Conservation (phyloP, 2,113 vertebrate species). For the Xerus inauris region DNA sequence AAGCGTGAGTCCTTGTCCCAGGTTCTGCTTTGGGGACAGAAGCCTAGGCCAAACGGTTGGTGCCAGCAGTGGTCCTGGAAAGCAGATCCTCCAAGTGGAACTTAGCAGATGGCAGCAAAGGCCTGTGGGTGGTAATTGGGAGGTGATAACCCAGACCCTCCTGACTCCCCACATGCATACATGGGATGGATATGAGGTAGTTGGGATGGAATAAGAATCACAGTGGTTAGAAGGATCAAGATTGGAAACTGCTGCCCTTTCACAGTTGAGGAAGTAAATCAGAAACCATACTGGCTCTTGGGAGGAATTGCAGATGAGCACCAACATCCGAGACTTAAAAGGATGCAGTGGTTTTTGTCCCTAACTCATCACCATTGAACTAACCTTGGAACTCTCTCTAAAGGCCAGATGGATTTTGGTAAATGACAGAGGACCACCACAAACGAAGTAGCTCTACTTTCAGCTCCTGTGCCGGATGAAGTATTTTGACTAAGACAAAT, state of each 20-base stretch:
- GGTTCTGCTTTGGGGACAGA: background rate
- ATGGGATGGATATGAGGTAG: background rate
- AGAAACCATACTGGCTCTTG: background rate
- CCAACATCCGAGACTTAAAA: background rate
- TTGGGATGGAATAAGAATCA: background rate
- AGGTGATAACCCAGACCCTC: background rate
- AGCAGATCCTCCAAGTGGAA: background rate
- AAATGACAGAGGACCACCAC: background rate
- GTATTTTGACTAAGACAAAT: background rate
- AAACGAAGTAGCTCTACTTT: background rate
- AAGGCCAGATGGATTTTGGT: background rate
- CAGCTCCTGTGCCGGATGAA: background rate
- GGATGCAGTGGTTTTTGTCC: background rate
- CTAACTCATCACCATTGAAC: background rate
- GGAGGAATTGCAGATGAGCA: background rate
- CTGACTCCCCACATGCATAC: background rate
- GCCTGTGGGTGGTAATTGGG: background rate
- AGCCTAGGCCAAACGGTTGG: background rate
- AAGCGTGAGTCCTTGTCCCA: background rate
- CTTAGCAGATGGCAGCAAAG: background rate
- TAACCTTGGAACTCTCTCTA: background rate
- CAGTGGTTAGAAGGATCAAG: background rate
- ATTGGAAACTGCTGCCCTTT: background rate
- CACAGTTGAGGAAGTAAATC: background rate
- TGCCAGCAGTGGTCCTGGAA: background rate